phyloP scores from a whole-genome alignment of 2,113 vertebrate genomes.

The Campylomormyrus numenius region DNA sequence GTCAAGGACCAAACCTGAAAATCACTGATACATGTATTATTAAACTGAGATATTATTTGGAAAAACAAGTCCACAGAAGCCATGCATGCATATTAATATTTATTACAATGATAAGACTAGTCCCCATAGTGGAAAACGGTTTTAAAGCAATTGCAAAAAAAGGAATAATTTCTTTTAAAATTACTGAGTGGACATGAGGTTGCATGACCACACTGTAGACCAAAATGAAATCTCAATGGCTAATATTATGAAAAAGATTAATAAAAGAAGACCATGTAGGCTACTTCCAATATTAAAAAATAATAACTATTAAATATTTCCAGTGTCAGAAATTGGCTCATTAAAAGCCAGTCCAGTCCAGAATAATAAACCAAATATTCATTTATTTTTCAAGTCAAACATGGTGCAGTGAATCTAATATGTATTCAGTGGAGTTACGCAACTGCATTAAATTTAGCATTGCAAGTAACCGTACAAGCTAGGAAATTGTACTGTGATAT shows the following conservation, averaged over 20 bases:
- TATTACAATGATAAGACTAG: not conserved
- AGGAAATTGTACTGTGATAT: not conserved
- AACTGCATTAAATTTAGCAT: not conserved
- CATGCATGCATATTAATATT: not conserved
- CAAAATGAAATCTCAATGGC: not conserved
- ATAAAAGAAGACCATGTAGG: not conserved
- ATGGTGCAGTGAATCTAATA: not conserved
- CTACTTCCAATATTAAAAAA: not conserved
- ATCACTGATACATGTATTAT: not conserved
- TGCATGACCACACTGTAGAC: not conserved
- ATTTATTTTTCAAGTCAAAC: not conserved
- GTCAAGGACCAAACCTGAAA: not conserved
- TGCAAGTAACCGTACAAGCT: not conserved
- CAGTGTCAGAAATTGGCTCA: not conserved
- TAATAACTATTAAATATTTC: not conserved
- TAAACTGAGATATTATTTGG: not conserved
- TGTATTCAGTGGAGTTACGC: not conserved
- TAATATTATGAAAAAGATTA: not conserved
- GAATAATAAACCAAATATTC: constrained; percentile 7
- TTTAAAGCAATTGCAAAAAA: not conserved
- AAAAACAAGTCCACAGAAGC: not conserved
- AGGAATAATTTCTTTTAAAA: not conserved
- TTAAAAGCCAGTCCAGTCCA: not conserved
- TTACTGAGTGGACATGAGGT: not conserved
- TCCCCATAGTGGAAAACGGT: not conserved